phyloP scores from a whole-genome alignment of 2,888 invertebrate genomes.

The Trypoxylon attenuatum region DNA sequence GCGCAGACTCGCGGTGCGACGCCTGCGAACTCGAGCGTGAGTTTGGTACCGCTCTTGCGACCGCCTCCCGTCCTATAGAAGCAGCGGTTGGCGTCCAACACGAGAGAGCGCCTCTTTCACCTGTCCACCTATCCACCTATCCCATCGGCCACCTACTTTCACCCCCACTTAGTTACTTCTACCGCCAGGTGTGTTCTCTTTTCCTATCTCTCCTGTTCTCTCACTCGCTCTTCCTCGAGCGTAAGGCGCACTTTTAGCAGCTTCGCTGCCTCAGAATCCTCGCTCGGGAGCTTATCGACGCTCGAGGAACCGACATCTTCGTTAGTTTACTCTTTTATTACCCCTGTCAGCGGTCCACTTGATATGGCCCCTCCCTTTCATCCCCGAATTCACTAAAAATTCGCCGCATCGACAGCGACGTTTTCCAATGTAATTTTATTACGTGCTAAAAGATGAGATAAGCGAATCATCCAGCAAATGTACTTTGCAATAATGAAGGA shows the following conservation, averaged over 20 bases:
- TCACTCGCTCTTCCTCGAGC: neutral
- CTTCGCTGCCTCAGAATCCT: neutral
- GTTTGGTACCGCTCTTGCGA: constrained; percentile 48
- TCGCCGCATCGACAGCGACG: no score
- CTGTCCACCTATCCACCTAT: constrained; percentile 22
- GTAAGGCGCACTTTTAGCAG: neutral
- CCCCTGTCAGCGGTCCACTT: neutral
- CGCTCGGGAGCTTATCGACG: neutral
- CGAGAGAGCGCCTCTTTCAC: constrained; percentile 57
- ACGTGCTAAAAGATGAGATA: no score
- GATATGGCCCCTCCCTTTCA: neutral
- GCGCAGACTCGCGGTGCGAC: constrained; percentile 54
- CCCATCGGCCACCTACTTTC: neutral
- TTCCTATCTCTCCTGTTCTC: neutral
- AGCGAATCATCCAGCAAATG: no score
- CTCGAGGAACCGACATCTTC: neutral
- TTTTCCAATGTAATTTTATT: no score
- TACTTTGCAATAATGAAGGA: no score
- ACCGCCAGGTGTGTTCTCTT: constrained; percentile 18
- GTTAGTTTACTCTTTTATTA: neutral
- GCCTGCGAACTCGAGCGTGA: constrained; percentile 65
- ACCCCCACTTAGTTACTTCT: neutral
- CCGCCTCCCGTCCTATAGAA: constrained; percentile 71
- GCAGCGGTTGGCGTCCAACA: constrained; percentile 35
- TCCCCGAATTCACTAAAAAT: no score